Conservation (phyloP, 2,797 vertebrate species). For the Argentina silus region DNA sequence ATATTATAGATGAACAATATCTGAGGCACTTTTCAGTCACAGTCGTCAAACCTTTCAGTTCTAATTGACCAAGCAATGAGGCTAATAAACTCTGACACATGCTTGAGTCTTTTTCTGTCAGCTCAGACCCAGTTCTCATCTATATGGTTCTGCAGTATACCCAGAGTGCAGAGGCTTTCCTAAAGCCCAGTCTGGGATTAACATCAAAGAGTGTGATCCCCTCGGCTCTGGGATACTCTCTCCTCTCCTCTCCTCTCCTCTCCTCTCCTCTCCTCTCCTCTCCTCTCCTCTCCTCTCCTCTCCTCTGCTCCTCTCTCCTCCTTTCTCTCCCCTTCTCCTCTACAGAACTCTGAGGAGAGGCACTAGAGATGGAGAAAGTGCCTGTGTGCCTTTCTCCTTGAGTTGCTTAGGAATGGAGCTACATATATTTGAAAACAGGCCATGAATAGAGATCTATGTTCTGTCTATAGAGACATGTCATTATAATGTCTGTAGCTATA, state of each 20-base stretch:
- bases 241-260: neutral
- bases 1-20: no score
- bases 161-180: conserved; percentile 6
- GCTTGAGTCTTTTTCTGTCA: neutral
- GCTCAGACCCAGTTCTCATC: neutral
- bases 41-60: neutral
- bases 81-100: neutral
- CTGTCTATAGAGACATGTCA: conserved; percentile 1
- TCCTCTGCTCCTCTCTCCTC: neutral
- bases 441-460: neutral
- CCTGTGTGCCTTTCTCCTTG: neutral
- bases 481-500: neutral
- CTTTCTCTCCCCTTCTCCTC: neutral
- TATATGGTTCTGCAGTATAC: neutral
- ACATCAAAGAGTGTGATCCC: conserved; percentile 15
- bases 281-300: conserved; percentile 1
- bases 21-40: no score
- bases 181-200: conserved; percentile 5
- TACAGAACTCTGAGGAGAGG: neutral
- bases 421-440: neutral
- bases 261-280: neutral
- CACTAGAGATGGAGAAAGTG: conserved; percentile 4
- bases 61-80: neutral
- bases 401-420: neutral
- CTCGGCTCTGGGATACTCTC: neutral